Base-by-base conservation (phyloP, 2,888 invertebrate genomes). In the Lymantria dispar region DNA sequence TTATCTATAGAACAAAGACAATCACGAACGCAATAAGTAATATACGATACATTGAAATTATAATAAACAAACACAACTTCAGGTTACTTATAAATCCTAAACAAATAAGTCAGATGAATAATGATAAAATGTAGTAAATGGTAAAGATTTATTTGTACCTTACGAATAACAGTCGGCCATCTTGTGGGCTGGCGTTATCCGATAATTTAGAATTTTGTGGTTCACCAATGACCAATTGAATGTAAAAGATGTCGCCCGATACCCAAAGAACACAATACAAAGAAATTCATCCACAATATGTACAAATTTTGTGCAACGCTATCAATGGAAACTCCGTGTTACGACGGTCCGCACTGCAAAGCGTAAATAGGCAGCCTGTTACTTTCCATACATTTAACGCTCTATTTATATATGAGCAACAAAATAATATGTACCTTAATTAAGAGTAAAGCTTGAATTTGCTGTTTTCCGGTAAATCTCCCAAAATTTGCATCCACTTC, bases 101-200 rank as follows among this genome's bases (percentile, higher is more conserved):
- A 58, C 48, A 62, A 61, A 50, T 45, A 58, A 69, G 68, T 64
- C 67, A 65, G 65, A 70, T 52, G 56, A 67, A 67, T 53, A 62
- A 60, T 61, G 63, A 54, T 58, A 60, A 61, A 67, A 72, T 59
- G 62, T 58, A 72, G 40, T 8, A 8, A 76, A 64, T 68, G 70
- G 75, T 81, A 79, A 77, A 74, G 71, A 78, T 80, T 78, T 80
- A 79, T 83, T 81, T 64, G 81, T 88, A 89, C 89, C 88, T 89
- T 87, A 91, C 88, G 84, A 90, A 87, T 83, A 89, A 87, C 85
- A 86, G 90, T 87, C 91, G 90, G 91, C 91, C 91, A 91, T 91
- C 86, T 91, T 91, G 91, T 88, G 81, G 89, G 85, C 87, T 89
- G 71, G 89, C 90, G 88, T 88, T 90, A 87, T 87, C 83, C 87